phyloP scores from a whole-genome alignment of 2,888 invertebrate genomes.

The Drosophila yooni region DNA sequence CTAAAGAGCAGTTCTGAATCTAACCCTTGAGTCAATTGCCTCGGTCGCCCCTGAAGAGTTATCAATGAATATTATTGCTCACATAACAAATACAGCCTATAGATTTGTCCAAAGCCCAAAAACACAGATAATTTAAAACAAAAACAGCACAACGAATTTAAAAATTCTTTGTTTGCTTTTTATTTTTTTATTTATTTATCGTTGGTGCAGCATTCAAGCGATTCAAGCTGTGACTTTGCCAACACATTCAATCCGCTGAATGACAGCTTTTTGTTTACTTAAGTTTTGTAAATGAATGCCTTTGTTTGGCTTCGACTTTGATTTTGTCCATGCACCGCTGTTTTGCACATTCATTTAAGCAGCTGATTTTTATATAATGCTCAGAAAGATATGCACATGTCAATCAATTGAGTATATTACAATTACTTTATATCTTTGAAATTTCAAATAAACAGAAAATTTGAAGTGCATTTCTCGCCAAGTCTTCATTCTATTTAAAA shows the following conservation, averaged over 20 bases:
- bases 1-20: conserved; percentile 11
- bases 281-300: conserved; percentile 40
- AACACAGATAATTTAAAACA: conserved; percentile 1
- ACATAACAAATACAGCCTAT: conserved; percentile 20
- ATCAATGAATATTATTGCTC: conserved; percentile 32
- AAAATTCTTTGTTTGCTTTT: background rate
- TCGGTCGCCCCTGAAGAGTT: conserved; percentile 11
- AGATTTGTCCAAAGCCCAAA: conserved; percentile 11
- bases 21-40: conserved; percentile 25
- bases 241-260: conserved; percentile 37
- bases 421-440: background rate
- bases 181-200: conserved; percentile 19
- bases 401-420: background rate
- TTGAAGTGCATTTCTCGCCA: background rate
- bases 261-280: conserved; percentile 57
- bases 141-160: conserved; percentile 7
- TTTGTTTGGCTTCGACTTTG: conserved; percentile 37
- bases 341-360: conserved; percentile 6
- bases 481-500: background rate
- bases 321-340: conserved; percentile 12
- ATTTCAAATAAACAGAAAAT: background rate
- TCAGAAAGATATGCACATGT: background rate
- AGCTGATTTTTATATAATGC: conserved; percentile 21
- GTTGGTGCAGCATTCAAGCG: conserved; percentile 48
- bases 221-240: conserved; percentile 49